Base-by-base conservation (phyloP, 1,140 invertebrate species). In the Acromyrmex charruanus region DNA sequence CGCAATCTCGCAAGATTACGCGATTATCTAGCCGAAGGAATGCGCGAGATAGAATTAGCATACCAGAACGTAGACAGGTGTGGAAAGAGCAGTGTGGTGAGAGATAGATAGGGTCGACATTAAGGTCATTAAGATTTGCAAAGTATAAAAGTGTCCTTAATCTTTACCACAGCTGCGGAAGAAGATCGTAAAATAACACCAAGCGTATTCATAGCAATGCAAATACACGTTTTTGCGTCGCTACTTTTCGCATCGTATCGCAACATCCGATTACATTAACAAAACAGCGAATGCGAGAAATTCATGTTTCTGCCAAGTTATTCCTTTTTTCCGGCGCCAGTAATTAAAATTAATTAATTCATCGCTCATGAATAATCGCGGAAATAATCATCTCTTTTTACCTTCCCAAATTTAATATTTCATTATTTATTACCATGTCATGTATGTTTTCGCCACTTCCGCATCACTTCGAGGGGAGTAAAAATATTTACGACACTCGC, bases 301-400 rank as follows among this genome's bases (percentile, higher is more conserved):
- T n/a, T 25, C n/a, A 25, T 31, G 14, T 55, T n/a, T 14, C 25
- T 18, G 7, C 1, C 51, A 16, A 28, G n/a, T 14, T 25, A 1
- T 12, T 18, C 14, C 21, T 39, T 10, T 21, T 21, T 21, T 21
- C 5, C 16, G 53, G 4, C 39, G 35, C 5, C 14, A 25, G 69
- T 21, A 72, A 84, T 84, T 55, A 12, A 55, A 21, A 68, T 39
- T 39, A 61, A 84, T 84, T 5, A 71, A 75, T 84, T 63, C 12
- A 31, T 3, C 44, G 69, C 31, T 6, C 31, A 35, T 6, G 31
- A 5, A 35, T 35, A 25, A 21, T 21, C 21, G 31, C 31, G 35
- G 35, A 39, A 39, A 0, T 39, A 35, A 35, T 35, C 35, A 6
- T 35, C 35, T 7, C 35, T 9, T 39, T 44, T 44, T 44, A 44